Evolutionary conservation across 2,113 vertebrate genomes (phyloP).

Genomic region (Acinonyx jubatus): DNA sequence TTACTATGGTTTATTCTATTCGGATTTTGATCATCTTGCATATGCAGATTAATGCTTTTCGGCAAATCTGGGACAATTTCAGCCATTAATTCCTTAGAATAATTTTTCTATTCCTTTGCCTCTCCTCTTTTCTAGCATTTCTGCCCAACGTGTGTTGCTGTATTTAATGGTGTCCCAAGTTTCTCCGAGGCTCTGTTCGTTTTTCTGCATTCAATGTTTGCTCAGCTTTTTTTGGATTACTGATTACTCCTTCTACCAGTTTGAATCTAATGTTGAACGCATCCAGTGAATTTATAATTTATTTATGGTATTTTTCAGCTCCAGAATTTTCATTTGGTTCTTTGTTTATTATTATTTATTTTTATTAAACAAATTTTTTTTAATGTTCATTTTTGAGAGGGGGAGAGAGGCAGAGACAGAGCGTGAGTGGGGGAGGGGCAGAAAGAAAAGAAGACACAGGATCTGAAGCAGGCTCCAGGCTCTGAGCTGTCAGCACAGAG

Average conservation of each 20-base stretch:
- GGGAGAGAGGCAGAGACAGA: too few relatives aligned
- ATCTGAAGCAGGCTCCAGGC: too few relatives aligned
- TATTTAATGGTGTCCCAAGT: neutral
- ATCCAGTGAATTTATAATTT: neutral
- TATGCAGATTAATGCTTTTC: neutral
- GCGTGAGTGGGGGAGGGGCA: too few relatives aligned
- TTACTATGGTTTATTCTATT: neutral
- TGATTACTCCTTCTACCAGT: neutral
- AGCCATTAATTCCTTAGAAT: neutral
- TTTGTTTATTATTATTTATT: too few relatives aligned
- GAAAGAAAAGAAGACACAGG: too few relatives aligned
- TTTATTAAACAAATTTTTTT: too few relatives aligned
- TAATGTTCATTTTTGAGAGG: too few relatives aligned
- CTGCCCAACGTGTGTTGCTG: too few relatives aligned
- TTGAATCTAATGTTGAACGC: neutral
- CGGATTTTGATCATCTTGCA: neutral
- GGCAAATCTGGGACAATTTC: neutral
- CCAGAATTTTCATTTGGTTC: neutral
- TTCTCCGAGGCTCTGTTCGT: neutral
- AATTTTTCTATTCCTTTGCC: neutral
- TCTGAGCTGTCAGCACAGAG: too few relatives aligned
- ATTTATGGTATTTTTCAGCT: neutral
- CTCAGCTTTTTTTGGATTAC: neutral
- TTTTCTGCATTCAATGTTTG: neutral
- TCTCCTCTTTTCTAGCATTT: neutral